Base-by-base conservation (phyloP, 2,888 invertebrate genomes). In the Orthosia gothica region DNA sequence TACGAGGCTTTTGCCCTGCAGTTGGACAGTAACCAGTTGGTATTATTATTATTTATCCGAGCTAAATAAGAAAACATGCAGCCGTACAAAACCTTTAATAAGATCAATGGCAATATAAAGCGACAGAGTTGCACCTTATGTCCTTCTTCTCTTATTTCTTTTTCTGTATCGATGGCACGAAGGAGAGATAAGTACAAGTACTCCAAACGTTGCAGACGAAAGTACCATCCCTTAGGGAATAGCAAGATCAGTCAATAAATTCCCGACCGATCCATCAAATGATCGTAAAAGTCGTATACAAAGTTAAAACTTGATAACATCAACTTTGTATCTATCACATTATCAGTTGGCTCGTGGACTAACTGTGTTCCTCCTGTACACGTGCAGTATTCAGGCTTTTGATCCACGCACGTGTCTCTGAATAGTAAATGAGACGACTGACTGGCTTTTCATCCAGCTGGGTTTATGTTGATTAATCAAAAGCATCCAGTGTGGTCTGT, bases 351-450 rank as follows among this genome's bases (percentile, higher is more conserved):
- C 73, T 65, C 57, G 16, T 52, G 13, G 40, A 59, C 40, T 23
- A 47, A 16, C 11, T 15, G 3, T 18, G 7, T n/a, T 5, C 15
- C 0, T 40, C 26, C 7, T n/a, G 57, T 65, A 76, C 83, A 85
- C 82, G 84, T 85, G 77, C 76, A 78, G 52, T 68, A 63, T 65
- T 67, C 77, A 85, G 66, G 74, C 73, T 79, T 81, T 83, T 85
- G 87, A 89, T 77, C 69, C 54, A 32, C 72, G 79, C 84, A 83
- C 86, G 85, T 82, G 88, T 79, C 79, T 62, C 76, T 86, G 88
- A 88, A 89, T 89, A 83, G 67, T 65, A 71, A 87, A 89, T 87
- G 73, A 86, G 72, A 63, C 74, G 67, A 67, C 71, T 68, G 81
- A 65, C 81, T 76, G 61, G 74, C 81, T 80, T 85, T 81, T 80